These are phyloP conservation scores for Rattus rattus DNA, from an alignment of 2,113 vertebrate genomes.

Conservation along the genomic window DNA sequence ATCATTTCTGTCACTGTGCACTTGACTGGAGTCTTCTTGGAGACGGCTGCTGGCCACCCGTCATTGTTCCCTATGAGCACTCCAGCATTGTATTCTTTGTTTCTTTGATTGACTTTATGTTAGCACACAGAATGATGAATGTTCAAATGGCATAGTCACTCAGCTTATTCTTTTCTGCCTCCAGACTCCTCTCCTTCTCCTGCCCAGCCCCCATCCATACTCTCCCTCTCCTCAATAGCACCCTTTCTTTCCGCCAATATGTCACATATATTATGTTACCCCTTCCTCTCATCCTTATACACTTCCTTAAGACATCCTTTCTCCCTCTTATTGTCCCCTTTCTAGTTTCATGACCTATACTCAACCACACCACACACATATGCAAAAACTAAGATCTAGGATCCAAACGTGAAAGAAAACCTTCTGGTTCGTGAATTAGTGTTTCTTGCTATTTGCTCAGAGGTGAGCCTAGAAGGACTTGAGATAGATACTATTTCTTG, in stretches of 20 bases:
- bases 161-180: background rate
- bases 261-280: background rate
- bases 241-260: background rate
- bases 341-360: background rate
- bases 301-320: background rate
- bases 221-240: background rate
- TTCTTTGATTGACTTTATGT: background rate
- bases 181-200: background rate
- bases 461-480: background rate
- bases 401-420: background rate
- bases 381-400: background rate
- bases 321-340: no score
- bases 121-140: background rate
- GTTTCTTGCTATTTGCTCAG: background rate
- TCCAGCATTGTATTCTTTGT: background rate
- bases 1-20: background rate
- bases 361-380: background rate
- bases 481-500: background rate
- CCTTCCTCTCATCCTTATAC: no score
- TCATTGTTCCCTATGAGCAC: background rate
- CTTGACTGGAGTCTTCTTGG: background rate
- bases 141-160: background rate
- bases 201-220: accelerated
- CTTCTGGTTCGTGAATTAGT: background rate
- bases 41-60: background rate